Evolutionary conservation across 2,888 invertebrate genomes (phyloP).

Genomic region (Epinotia brunnichana): DNA sequence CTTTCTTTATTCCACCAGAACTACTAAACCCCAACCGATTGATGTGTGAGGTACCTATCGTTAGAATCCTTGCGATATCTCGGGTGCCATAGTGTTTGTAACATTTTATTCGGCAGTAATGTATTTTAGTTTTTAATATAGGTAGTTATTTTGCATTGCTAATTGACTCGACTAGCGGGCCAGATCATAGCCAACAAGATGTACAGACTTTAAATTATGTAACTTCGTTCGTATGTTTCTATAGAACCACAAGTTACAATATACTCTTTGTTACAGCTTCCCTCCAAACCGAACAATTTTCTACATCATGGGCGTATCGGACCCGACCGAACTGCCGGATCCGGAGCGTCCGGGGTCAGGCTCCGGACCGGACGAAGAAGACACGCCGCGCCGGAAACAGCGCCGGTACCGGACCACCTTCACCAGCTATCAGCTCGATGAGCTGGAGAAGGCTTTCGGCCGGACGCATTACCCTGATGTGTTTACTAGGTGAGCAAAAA

Average conservation of each 20-base stretch:
- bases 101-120: no score
- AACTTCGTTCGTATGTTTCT: no score
- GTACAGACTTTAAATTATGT: no score
- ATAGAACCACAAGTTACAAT: no score
- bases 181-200: background rate
- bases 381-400: constrained; percentile 94
- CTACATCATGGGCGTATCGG: constrained; percentile 74
- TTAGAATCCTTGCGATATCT: no score
- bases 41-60: no score
- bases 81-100: no score
- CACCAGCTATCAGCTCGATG: constrained; percentile 96
- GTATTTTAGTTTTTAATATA: background rate
- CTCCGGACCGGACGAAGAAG: constrained; percentile 86
- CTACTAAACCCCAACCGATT: no score
- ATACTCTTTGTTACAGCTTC: constrained; percentile 55
- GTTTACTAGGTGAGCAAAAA: constrained; percentile 90
- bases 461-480: constrained; percentile 99
- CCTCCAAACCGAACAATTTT: constrained; percentile 21
- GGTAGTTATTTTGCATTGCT: background rate
- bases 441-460: constrained; percentile 98
- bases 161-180: background rate
- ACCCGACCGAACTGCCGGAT: constrained; percentile 70
- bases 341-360: constrained; percentile 73
- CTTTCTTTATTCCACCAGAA: no score
- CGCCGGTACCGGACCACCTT: constrained; percentile 96